Evolutionary conservation across 2,797 vertebrate genomes (phyloP), one percentile per base, ranked within the genome.

Genomic region (Aplochiton taeniatus): DNA sequence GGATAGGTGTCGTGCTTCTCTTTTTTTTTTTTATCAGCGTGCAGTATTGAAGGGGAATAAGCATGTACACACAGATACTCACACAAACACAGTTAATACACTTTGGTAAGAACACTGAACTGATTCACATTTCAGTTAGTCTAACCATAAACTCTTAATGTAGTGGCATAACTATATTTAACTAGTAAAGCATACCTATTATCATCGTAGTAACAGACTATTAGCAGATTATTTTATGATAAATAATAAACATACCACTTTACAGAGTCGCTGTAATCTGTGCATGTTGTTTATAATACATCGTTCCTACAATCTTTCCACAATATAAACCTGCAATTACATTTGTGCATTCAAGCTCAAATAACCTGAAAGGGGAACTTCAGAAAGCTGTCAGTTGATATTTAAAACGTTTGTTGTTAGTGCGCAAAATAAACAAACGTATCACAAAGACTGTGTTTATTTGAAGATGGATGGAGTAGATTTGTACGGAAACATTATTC

Each of bases 291-390:
- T 71, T 9, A 8, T 17, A 44, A 48, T 11, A 73, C 54, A 77
- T 73, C 82, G 65, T 83, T 69, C 82, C 65, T 52, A 54, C 48
- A 54, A 60, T 44, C 75, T 65, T 75, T 79, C 41, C 57, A 78
- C 70, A 63, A 77, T 58, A 51, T 61, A 0, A 0, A 67, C 77
- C 66, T 73, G 67, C 67, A 69, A 67, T 63, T 55, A 68, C 61
- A 68, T 65, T 56, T 12, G 53, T 64, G 43, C 65, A 65, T 75
- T 73, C 68, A 55, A 61, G 46, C 76, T 83, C 64, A 65, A 68
- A 70, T 1, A 51, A 58, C 65, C 80, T 71, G 79, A 93, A 94
- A 93, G 90, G 89, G 93, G 93, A 94, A 94, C 90, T 93, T 86
- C 80, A 62, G 72, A 63, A 63, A 58, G 72, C 64, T 76, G 91